phyloP scores from a whole-genome alignment of 2,113 vertebrate species.

The Nibea coibor region DNA sequence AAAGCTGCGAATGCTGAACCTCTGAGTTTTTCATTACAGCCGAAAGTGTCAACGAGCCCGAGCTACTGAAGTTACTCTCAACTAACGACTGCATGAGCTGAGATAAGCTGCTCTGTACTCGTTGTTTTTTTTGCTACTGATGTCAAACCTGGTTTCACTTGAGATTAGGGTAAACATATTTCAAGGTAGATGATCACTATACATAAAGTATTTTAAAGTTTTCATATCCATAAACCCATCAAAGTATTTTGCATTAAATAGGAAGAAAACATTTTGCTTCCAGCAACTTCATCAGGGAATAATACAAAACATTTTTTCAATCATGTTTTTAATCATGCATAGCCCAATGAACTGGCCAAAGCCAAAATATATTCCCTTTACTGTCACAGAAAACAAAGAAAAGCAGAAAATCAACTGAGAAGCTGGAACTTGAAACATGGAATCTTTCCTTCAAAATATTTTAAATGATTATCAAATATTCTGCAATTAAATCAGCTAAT shows the following conservation, averaged over 20 bases:
- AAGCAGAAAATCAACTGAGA: background rate
- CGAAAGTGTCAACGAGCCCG: background rate
- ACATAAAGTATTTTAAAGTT: background rate
- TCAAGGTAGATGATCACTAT: background rate
- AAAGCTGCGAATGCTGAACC: background rate
- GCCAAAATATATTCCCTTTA: background rate
- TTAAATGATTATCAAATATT: background rate
- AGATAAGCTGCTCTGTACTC: background rate
- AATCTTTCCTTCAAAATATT: background rate
- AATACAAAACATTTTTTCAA: background rate
- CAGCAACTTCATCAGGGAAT: background rate
- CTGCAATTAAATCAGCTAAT: background rate
- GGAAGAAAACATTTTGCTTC: background rate
- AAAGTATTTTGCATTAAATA: background rate
- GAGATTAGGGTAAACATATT: background rate
- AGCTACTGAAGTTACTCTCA: background rate
- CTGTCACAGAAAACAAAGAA: background rate
- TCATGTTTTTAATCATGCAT: background rate
- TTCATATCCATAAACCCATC: background rate
- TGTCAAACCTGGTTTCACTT: background rate
- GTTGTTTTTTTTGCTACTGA: background rate
- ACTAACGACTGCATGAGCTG: background rate
- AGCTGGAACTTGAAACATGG: background rate
- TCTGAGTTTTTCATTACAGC: conserved; percentile 5
- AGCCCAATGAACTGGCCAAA: background rate